Percentiles rank a stretch among this genome's conserved stretches.
These are phyloP conservation scores for Julus scandinavius DNA, from an alignment of 2,888 invertebrate genomes.

Conservation along the genomic window DNA sequence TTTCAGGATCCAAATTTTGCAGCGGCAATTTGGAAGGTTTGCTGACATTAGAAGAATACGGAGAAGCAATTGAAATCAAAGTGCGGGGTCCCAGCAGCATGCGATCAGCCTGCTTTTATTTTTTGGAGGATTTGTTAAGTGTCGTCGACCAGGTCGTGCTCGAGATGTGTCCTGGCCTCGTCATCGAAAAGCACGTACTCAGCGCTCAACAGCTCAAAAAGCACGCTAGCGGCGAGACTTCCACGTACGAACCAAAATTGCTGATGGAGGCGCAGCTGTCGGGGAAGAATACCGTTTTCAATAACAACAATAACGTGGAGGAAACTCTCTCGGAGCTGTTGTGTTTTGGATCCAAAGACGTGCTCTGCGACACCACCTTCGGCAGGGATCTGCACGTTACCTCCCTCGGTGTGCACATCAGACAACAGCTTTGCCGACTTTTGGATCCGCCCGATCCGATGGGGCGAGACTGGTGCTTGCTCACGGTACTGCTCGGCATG, in stretches of 20 bases:
- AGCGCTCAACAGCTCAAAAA: slow-evolving; percentile 72
- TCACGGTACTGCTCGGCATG: slow-evolving; percentile 70
- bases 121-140: slow-evolving; percentile 75
- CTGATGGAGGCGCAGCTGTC: slow-evolving; percentile 67
- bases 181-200: slow-evolving; percentile 74
- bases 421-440: slow-evolving; percentile 67
- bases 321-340: slow-evolving; percentile 72
- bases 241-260: slow-evolving; percentile 63
- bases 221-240: slow-evolving; percentile 62
- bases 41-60: slow-evolving; percentile 72
- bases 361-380: slow-evolving; percentile 66
- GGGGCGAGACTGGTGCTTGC: slow-evolving; percentile 71
- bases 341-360: slow-evolving; percentile 71
- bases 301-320: slow-evolving; percentile 68
- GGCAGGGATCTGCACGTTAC: slow-evolving; percentile 73
- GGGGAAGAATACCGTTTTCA: slow-evolving; percentile 66
- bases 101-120: slow-evolving; percentile 74
- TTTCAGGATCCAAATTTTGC: slow-evolving; percentile 77
- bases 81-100: slow-evolving; percentile 74
- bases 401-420: slow-evolving; percentile 72
- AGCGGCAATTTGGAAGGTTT: slow-evolving; percentile 76
- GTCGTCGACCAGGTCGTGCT: slow-evolving; percentile 74
- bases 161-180: slow-evolving; percentile 76
- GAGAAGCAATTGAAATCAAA: slow-evolving; percentile 74
- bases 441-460: slow-evolving; percentile 70